phyloP scores from a whole-genome alignment of 1,140 invertebrate genomes.

The Metopolophium dirhodum region DNA sequence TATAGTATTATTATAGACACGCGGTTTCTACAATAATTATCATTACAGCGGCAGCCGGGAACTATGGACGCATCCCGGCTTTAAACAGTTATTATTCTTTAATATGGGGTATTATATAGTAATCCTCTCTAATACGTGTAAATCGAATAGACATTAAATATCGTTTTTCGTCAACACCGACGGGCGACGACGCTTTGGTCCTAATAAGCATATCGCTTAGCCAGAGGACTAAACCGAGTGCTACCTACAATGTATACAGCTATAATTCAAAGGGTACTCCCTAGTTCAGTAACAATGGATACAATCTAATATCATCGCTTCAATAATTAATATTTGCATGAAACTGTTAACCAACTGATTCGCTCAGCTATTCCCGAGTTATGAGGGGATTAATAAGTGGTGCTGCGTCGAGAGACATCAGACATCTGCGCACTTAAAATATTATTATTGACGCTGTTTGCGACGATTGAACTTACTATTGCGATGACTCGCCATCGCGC shows the following conservation, averaged over 20 bases:
- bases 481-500: neutral
- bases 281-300: neutral
- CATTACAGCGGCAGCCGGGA: neutral
- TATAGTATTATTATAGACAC: too few relatives aligned
- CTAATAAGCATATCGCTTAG: neutral
- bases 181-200: neutral
- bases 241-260: too few relatives aligned
- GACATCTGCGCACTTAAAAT: neutral
- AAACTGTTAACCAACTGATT: neutral
- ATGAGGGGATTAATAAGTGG: neutral
- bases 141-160: neutral
- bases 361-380: neutral
- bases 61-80: neutral
- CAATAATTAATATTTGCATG: neutral
- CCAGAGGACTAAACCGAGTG: neutral
- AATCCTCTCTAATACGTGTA: neutral
- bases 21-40: too few relatives aligned
- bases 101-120: neutral
- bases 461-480: neutral
- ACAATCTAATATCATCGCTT: neutral
- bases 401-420: neutral
- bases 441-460: neutral
- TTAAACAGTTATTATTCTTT: neutral
- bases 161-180: neutral
- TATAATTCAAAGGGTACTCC: too few relatives aligned